Conservation (phyloP, 2,797 vertebrate species). For the Parauchenoglanis punctatus region DNA sequence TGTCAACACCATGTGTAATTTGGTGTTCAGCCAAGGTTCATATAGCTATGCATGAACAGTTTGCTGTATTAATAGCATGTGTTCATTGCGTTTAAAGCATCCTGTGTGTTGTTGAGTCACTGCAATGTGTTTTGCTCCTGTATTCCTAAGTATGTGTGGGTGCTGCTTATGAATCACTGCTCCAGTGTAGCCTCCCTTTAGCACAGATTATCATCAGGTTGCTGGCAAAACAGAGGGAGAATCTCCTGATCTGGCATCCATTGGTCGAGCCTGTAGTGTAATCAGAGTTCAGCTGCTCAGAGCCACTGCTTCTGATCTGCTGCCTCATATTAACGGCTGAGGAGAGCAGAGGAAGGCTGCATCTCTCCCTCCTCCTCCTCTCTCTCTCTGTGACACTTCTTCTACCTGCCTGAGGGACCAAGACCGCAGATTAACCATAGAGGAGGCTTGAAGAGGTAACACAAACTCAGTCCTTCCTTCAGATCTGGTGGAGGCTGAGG, state of each 20-base stretch:
- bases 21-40: background rate
- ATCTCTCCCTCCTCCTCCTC: constrained; percentile 28
- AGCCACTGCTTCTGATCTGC: constrained; percentile 64
- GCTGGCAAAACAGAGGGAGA: constrained; percentile 29
- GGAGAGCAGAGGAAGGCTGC: constrained; percentile 62
- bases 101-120: constrained; percentile 24
- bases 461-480: background rate
- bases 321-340: constrained; percentile 73
- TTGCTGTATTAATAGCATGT: background rate
- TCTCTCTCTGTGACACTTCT: constrained; percentile 9
- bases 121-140: constrained; percentile 13
- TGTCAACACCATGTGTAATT: background rate
- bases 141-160: constrained; percentile 17
- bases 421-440: background rate
- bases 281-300: constrained; percentile 45
- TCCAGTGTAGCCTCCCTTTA: constrained; percentile 27
- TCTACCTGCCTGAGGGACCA: constrained; percentile 19
- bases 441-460: background rate
- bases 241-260: constrained; percentile 59
- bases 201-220: constrained; percentile 18
- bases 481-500: background rate
- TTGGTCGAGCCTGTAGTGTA: constrained; percentile 59
- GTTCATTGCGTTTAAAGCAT: background rate
- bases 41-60: background rate
- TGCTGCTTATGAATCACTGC: constrained; percentile 17